Percentiles rank a stretch among this genome's conserved stretches.
Evolutionary conservation across 2,888 invertebrate species (phyloP).

Genomic region (Cryptocephalus moraei): DNA sequence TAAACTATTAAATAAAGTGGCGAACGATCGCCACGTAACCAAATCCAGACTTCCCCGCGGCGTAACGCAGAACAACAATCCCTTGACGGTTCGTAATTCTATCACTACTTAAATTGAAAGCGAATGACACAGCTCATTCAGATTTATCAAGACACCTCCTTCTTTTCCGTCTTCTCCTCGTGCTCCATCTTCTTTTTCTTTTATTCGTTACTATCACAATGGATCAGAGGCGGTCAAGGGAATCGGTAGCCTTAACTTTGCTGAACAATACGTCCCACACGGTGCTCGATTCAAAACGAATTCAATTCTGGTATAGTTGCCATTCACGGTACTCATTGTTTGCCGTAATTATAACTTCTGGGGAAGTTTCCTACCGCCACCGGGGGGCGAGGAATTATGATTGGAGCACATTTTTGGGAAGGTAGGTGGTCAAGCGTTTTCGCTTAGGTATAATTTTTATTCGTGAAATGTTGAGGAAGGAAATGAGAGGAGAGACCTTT

Average conservation of each 20-base stretch:
- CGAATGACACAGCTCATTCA: conserved; percentile 11
- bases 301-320: conserved; percentile 35
- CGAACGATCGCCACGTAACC: no score
- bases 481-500: no score
- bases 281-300: conserved; percentile 36
- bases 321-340: conserved; percentile 35
- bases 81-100: no score
- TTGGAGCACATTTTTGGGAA: conserved; percentile 2
- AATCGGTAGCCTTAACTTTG: conserved; percentile 27
- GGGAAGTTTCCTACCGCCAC: conserved; percentile 5
- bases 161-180: no score
- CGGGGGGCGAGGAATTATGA: no score
- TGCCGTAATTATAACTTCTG: conserved; percentile 39
- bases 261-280: conserved; percentile 34
- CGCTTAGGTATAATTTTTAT: no score
- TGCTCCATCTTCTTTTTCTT: no score
- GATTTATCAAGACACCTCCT: conserved; percentile 5
- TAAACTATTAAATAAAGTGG: no score
- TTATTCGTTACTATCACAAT: no score
- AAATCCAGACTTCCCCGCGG: no score
- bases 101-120: conserved; percentile 7
- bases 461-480: no score
- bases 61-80: no score
- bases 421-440: background rate
- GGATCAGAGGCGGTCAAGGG: background rate